phyloP scores from a whole-genome alignment of 2,888 invertebrate genomes.

The Pardosa pseudoannulata region DNA sequence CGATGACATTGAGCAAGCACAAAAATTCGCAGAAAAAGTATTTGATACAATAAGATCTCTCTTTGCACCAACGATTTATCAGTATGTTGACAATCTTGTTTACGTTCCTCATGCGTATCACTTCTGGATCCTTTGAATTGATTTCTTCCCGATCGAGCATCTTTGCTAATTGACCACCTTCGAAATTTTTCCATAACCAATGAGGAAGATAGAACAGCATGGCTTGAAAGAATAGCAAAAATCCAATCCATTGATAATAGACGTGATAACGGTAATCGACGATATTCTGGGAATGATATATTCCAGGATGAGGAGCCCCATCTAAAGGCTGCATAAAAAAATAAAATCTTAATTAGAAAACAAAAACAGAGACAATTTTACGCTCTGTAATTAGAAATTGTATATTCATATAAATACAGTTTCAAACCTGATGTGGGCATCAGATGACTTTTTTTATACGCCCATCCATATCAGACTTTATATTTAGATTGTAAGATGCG shows the following conservation, averaged over 20 bases:
- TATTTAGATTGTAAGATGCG: too few species aligned
- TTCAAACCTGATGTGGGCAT: too few species aligned
- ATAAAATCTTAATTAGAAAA: too few species aligned
- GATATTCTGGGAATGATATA: slow-evolving; percentile 78
- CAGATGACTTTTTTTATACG: too few species aligned
- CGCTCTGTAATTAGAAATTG: too few species aligned
- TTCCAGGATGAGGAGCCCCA: slow-evolving; percentile 84
- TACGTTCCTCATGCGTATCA: slow-evolving; percentile 93
- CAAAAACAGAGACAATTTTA: too few species aligned
- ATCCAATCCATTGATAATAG: slow-evolving; percentile 98
- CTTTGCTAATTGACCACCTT: slow-evolving; percentile 59
- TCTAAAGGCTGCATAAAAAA: slow-evolving; percentile 44
- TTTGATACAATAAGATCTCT: slow-evolving; percentile 33
- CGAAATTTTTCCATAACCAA: slow-evolving; percentile 92
- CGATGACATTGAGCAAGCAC: slow-evolving; percentile 77
- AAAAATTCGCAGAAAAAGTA: slow-evolving; percentile 71
- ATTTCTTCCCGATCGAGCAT: slow-evolving; percentile 79
- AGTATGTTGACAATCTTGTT: slow-evolving; percentile 93
- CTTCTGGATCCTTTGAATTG: slow-evolving; percentile 85
- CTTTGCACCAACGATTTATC: slow-evolving; percentile 89
- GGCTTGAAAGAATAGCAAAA: slow-evolving; percentile 96
- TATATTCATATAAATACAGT: too few species aligned
- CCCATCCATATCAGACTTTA: too few species aligned
- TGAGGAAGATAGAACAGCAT: slow-evolving; percentile 95
- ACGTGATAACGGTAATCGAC: slow-evolving; percentile 77